phyloP scores from a whole-genome alignment of 2,888 invertebrate species.

The Heliconius cydno region DNA sequence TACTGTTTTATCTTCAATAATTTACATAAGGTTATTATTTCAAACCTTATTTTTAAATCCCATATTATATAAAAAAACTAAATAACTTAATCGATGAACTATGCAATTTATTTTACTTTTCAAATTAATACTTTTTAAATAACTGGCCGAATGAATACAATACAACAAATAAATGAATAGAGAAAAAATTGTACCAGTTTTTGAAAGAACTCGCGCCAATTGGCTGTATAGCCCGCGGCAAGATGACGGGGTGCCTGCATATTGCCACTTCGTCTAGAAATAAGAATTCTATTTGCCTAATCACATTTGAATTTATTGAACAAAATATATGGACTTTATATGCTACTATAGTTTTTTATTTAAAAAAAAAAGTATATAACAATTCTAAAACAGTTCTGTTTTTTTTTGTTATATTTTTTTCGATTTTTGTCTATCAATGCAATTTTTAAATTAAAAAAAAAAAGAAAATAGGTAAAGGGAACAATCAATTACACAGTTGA shows the following conservation, averaged over 20 bases:
- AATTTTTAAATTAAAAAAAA: neutral
- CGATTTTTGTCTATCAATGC: neutral
- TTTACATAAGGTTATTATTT: neutral
- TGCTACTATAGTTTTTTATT: neutral
- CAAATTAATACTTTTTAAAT: conserved; percentile 43
- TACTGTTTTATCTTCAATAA: no score
- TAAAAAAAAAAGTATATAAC: neutral
- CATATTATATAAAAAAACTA: neutral
- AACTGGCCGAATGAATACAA: conserved; percentile 64
- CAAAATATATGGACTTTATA: neutral
- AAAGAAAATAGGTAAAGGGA: conserved; percentile 1
- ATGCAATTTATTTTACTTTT: neutral
- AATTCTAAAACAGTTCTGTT: neutral
- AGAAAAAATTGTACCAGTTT: conserved; percentile 68
- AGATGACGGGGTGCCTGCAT: conserved; percentile 76
- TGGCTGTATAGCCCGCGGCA: conserved; percentile 76
- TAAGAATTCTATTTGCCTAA: conserved; percentile 75
- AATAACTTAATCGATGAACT: neutral
- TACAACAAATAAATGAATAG: conserved; percentile 61
- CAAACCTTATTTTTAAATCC: neutral
- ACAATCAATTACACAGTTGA: conserved; percentile 12
- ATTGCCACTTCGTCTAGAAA: conserved; percentile 75
- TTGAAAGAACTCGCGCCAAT: conserved; percentile 73
- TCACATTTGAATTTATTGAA: conserved; percentile 54
- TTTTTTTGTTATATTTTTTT: neutral